Percentiles rank a stretch among this genome's conserved stretches.
These are phyloP conservation scores for Cheilosia grossa DNA, from an alignment of 2,888 invertebrate genomes.

Conservation along the genomic window DNA sequence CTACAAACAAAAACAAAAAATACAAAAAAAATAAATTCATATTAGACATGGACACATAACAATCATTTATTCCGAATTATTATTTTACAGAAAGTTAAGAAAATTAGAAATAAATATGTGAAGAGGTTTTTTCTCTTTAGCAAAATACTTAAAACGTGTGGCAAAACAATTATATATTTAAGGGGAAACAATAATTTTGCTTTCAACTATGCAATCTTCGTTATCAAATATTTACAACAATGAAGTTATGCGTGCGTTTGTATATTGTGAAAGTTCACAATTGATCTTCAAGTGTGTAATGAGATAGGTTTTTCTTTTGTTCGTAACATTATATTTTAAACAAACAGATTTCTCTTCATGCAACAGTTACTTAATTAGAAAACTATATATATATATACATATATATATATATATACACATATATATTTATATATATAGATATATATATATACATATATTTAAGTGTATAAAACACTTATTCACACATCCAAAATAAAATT, in stretches of 20 bases:
- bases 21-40: neutral
- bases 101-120: constrained; percentile 19
- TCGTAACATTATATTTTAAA: neutral
- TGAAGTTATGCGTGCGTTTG: constrained; percentile 37
- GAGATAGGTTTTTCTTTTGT: constrained; percentile 16
- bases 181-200: constrained; percentile 3
- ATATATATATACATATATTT: constrained; percentile 17
- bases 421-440: too few relatives aligned
- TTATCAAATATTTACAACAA: constrained; percentile 45
- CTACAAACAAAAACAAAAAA: neutral
- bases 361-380: constrained; percentile 20
- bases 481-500: constrained; percentile 32
- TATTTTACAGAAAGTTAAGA: constrained; percentile 33
- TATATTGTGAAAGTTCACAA: constrained; percentile 29
- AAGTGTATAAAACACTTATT: constrained; percentile 44
- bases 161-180: constrained; percentile 7
- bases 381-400: constrained; percentile 26
- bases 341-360: constrained; percentile 19
- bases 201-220: constrained; percentile 16
- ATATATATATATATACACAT: too few relatives aligned
- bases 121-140: neutral
- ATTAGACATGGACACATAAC: constrained; percentile 39
- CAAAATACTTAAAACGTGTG: constrained; percentile 8
- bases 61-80: constrained; percentile 49
- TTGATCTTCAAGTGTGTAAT: constrained; percentile 29